Conservation (phyloP, 2,797 vertebrate genomes). For the Kryptolebias ocellatus region DNA sequence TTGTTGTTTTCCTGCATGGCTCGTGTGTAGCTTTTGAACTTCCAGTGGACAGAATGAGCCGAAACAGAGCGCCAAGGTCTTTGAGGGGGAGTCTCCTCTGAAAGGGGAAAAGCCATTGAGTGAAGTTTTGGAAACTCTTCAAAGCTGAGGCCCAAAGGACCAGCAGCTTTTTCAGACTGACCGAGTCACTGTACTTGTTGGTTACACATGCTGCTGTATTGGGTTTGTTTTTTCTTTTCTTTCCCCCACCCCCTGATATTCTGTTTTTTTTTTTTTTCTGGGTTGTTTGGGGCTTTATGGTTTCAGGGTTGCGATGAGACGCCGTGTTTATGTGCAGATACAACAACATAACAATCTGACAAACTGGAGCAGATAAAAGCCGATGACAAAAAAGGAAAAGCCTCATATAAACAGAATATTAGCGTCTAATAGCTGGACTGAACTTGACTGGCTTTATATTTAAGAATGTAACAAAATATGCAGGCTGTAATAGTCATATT, state of each 20-base stretch:
- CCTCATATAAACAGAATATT: too few relatives aligned
- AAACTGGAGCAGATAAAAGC: background rate
- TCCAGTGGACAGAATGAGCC: background rate
- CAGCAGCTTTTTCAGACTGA: conserved; percentile 28
- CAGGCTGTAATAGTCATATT: too few relatives aligned
- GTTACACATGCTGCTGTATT: background rate
- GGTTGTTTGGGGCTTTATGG: background rate
- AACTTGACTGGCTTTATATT: too few relatives aligned
- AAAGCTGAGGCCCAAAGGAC: conserved; percentile 49
- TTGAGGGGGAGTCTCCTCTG: background rate
- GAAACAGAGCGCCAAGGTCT: background rate
- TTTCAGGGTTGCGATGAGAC: background rate
- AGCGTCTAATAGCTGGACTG: too few relatives aligned
- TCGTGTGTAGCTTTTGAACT: rapidly evolving
- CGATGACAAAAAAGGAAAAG: too few relatives aligned
- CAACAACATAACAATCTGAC: background rate
- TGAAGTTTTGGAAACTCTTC: conserved; percentile 43
- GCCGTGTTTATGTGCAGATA: background rate
- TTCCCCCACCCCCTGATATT: background rate
- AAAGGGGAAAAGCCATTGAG: background rate
- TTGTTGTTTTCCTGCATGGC: background rate
- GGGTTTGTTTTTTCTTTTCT: too few relatives aligned
- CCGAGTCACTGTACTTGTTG: background rate
- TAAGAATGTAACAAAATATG: too few relatives aligned
- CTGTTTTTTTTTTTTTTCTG: background rate